Evolutionary conservation across 2,888 invertebrate genomes (phyloP), one percentile per base, ranked within the genome.

Genomic region (Agonopterix alstromeriana): DNA sequence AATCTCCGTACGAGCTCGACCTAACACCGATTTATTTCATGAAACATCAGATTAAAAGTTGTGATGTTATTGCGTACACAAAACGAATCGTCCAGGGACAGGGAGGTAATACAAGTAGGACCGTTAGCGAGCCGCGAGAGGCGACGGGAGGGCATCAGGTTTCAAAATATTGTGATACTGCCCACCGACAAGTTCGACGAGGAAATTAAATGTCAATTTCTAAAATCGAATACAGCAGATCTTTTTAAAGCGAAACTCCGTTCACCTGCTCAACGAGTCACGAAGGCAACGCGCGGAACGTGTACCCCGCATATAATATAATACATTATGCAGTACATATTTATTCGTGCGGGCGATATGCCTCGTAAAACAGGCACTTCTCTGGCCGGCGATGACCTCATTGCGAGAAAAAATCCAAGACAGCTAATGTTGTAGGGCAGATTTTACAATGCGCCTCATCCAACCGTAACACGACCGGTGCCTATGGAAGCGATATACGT

Each of bases 151-250:
- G 55, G 71, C 57, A 58, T 84, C 79, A 60, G 51, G 66, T 85
- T 85, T 76, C 82, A 82, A 77, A 82, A 82, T 81, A 82, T 82
- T 82, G 69, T 79, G 72, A 73, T 66, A 65, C 66, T 68, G 67
- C 7, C 61, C 60, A 57, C 60, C 49, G 49, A 48, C 53, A 50
- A 49, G 48, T 42, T 49, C 54, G 53, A 71, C 60, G 67, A 63
- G 65, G 71, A 63, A 72, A 70, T 66, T 65, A 66, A 70, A 69
- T 64, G 57, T 67, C 60, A 67, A 67, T 67, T 68, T 65, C 59
- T 57, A 72, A 75, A 67, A 70, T 69, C 55, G 65, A 73, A 63
- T 57, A 61, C 53, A 48, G 60, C 53, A 40, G 42, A 42, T 48
- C 52, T 57, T 58, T 56, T 53, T 51, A 47, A 54, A 57, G 53